Evolutionary conservation across 2,888 invertebrate species (phyloP).

Genomic region (Sphaerophoria rueppellii): DNA sequence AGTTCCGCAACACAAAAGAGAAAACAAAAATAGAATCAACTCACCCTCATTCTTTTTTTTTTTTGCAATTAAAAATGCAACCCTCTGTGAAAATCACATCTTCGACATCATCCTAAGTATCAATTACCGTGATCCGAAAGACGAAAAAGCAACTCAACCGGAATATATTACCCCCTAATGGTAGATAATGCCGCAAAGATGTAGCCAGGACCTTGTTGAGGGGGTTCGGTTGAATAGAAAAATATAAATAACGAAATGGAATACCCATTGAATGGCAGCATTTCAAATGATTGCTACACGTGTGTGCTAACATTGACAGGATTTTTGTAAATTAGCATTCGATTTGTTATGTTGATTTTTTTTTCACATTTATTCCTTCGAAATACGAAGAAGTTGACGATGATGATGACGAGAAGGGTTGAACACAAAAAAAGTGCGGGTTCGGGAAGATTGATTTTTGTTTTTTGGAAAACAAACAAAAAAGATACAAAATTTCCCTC

Average conservation of each 20-base stretch:
- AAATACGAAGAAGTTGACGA: not conserved
- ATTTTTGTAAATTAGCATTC: conserved; percentile 45
- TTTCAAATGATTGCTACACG: not conserved
- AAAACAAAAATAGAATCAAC: not conserved
- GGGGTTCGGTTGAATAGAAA: not conserved
- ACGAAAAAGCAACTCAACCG: conserved; percentile 35
- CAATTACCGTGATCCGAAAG: conserved; percentile 52
- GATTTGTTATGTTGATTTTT: conserved; percentile 12
- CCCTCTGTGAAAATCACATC: conserved; percentile 57
- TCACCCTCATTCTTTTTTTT: conserved; percentile 19
- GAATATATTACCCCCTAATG: conserved; percentile 44
- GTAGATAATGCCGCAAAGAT: conserved; percentile 23
- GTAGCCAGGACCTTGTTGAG: conserved; percentile 4
- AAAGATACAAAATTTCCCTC: not conserved
- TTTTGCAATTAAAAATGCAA: conserved; percentile 67
- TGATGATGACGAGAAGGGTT: not conserved
- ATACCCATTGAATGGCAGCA: conserved; percentile 8
- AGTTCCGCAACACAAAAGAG: not conserved
- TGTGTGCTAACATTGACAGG: conserved; percentile 36
- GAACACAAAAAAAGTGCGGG: not conserved
- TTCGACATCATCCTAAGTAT: conserved; percentile 59
- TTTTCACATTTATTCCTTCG: not conserved
- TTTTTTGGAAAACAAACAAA: not conserved
- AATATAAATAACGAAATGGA: conserved; percentile 20
- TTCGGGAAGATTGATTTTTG: not conserved